phyloP scores from a whole-genome alignment of 2,888 invertebrate species.

The Hydriomena furcata region DNA sequence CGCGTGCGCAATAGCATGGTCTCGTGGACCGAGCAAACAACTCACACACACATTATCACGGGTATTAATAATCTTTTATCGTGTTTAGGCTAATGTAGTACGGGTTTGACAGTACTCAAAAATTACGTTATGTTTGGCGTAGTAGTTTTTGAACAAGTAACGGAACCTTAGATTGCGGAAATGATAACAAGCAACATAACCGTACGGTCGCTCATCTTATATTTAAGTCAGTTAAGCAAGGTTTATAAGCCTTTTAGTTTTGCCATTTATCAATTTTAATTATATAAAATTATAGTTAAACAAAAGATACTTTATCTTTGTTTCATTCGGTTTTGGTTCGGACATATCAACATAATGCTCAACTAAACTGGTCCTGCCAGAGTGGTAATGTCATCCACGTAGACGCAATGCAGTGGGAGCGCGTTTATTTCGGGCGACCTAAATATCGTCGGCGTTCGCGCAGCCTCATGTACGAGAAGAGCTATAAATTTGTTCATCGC shows the following conservation, averaged over 20 bases:
- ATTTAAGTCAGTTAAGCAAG: neutral
- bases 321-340: too few species aligned
- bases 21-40: conserved; percentile 57
- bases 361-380: conserved; percentile 8
- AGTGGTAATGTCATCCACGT: conserved; percentile 27
- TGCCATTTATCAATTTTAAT: neutral
- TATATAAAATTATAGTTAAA: too few species aligned
- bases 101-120: conserved; percentile 39
- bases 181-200: conserved; percentile 13
- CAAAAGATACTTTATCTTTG: too few species aligned
- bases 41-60: conserved; percentile 54
- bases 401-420: conserved; percentile 52
- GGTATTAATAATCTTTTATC: conserved; percentile 65
- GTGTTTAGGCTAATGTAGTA: conserved; percentile 47
- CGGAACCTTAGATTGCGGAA: conserved; percentile 40
- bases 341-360: neutral
- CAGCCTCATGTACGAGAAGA: conserved; percentile 41
- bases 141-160: conserved; percentile 29
- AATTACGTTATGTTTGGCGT: conserved; percentile 35
- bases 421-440: conserved; percentile 78
- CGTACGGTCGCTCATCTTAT: neutral
- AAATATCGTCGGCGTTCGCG: conserved; percentile 67
- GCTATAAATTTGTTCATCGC: conserved; percentile 51
- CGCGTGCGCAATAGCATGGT: conserved; percentile 57
- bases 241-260: neutral